These are phyloP conservation scores for Salvelinus alpinus DNA, from an alignment of 2,113 vertebrate species.

Conservation along the genomic window DNA sequence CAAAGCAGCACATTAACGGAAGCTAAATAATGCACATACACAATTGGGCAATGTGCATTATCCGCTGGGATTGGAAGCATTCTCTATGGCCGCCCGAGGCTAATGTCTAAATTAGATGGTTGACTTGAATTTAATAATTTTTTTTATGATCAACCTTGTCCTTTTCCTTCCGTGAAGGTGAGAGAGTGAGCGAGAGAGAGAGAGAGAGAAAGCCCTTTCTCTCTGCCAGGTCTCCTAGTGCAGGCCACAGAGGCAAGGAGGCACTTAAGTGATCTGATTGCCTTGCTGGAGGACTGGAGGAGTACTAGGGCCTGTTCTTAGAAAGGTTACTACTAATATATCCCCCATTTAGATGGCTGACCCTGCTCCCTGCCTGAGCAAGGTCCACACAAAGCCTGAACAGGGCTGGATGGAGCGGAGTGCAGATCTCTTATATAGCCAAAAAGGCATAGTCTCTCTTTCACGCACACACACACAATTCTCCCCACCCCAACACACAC, in stretches of 20 bases:
- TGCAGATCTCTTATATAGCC: too few species aligned
- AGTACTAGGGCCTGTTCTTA: slow-evolving; percentile 41
- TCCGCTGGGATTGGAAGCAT: slow-evolving; percentile 81
- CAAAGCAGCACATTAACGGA: slow-evolving; percentile 80
- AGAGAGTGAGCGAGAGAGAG: slow-evolving; percentile 45
- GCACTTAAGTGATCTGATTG: slow-evolving; percentile 76
- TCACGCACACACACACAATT: slow-evolving; percentile 1
- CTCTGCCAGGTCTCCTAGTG: slow-evolving; percentile 58
- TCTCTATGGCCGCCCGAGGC: slow-evolving; percentile 80
- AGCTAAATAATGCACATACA: slow-evolving; percentile 83
- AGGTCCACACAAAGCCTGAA: too few species aligned
- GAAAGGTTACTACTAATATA: slow-evolving; percentile 74
- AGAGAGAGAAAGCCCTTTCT: neutral
- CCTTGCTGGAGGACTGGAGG: slow-evolving; percentile 57
- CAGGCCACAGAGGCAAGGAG: slow-evolving; percentile 77
- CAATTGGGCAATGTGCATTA: slow-evolving; percentile 85
- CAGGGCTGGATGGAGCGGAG: too few species aligned
- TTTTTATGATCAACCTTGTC: slow-evolving; percentile 64
- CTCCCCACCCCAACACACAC: slow-evolving; percentile 16
- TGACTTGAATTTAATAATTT: slow-evolving; percentile 76
- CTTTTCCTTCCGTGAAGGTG: slow-evolving; percentile 55
- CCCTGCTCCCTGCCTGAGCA: slow-evolving; percentile 18
- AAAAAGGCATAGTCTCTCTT: neutral
- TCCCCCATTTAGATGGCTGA: slow-evolving; percentile 61
- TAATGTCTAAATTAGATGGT: slow-evolving; percentile 84